Percentiles rank a stretch among this genome's conserved stretches.
phyloP scores from a whole-genome alignment of 2,888 invertebrate species.

The Tetropium fuscum region DNA sequence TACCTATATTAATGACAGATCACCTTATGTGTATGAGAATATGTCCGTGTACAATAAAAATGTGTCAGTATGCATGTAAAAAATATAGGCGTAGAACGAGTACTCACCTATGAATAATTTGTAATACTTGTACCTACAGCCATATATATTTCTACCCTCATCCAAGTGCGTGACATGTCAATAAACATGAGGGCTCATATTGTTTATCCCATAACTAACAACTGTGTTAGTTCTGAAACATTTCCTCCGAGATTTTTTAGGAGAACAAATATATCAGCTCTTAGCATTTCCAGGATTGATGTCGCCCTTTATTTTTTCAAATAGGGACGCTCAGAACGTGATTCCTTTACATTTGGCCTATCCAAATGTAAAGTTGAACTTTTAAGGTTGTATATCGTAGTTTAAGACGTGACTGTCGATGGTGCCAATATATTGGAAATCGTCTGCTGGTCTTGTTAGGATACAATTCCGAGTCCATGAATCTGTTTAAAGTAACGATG shows the following conservation, averaged over 20 bases:
- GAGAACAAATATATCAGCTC: slow-evolving; percentile 35
- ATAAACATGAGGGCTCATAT: slow-evolving; percentile 16
- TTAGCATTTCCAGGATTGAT: slow-evolving; percentile 30
- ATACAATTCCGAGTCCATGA: slow-evolving; percentile 12
- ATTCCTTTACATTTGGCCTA: slow-evolving; percentile 62
- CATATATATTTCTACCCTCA: no score
- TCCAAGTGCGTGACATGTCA: no score
- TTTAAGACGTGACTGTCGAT: slow-evolving; percentile 50
- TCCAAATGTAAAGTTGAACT: slow-evolving; percentile 56
- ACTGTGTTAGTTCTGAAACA: slow-evolving; percentile 31
- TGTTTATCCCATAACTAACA: slow-evolving; percentile 37
- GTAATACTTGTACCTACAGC: no score
- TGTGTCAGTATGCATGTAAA: no score
- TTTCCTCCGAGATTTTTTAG: slow-evolving; percentile 28
- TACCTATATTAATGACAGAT: no score
- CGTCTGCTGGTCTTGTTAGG: slow-evolving; percentile 17
- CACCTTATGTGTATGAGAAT: no score
- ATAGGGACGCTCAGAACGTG: slow-evolving; percentile 55
- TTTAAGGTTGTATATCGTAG: slow-evolving; percentile 48
- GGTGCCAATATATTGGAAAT: slow-evolving; percentile 46
- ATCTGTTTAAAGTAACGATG: slow-evolving; percentile 25
- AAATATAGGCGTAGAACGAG: no score
- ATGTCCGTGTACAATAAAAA: no score
- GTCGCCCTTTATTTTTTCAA: slow-evolving; percentile 51
- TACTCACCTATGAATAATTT: no score